Conservation (phyloP, 2,888 invertebrate genomes). For the Cataglyphis albicans region DNA sequence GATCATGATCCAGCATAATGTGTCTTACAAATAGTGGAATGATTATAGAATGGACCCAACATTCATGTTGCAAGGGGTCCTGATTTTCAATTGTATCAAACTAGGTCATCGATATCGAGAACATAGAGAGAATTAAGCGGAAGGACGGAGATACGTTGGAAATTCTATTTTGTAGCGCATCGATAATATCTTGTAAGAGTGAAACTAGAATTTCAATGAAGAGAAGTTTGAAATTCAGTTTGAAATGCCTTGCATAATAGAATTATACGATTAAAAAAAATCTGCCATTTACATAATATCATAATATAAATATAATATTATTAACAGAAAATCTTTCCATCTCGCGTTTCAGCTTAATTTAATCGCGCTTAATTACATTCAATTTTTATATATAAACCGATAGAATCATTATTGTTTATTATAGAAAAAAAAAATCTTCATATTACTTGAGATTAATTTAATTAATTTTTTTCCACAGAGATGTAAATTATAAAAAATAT, state of each 20-base stretch:
- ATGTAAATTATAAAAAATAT: background rate
- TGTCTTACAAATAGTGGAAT: background rate
- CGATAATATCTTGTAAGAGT: conserved; percentile 42
- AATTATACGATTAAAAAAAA: background rate
- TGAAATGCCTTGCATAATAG: background rate
- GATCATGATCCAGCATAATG: background rate
- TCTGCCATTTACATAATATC: background rate
- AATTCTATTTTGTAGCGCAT: conserved; percentile 29
- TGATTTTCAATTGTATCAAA: conserved; percentile 34
- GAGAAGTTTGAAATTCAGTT: background rate
- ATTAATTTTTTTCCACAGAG: background rate
- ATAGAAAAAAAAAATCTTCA: background rate
- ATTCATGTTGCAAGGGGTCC: background rate
- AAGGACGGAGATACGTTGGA: conserved; percentile 13
- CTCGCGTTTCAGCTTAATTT: background rate
- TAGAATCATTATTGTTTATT: background rate
- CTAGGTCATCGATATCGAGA: conserved; percentile 11
- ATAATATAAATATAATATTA: background rate
- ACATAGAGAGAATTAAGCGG: conserved; percentile 28
- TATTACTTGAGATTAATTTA: background rate
- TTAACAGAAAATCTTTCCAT: background rate
- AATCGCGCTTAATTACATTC: background rate
- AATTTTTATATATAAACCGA: background rate
- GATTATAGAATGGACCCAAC: background rate
- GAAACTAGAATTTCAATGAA: conserved; percentile 25